These are phyloP conservation scores for Ganaspis brasiliensis DNA, from an alignment of 2,888 invertebrate genomes.

Conservation along the genomic window DNA sequence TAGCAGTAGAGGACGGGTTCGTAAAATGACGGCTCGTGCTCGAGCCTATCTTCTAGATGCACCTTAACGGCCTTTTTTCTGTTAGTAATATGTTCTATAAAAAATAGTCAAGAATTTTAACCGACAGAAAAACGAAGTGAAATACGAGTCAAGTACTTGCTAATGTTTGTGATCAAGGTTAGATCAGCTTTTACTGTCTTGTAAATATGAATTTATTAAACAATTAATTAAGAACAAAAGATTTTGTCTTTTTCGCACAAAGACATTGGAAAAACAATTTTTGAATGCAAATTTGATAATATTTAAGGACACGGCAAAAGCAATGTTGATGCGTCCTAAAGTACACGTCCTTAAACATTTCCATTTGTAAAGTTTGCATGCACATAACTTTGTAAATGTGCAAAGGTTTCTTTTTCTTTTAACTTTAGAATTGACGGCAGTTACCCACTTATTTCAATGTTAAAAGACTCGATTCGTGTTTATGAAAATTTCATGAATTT, in stretches of 20 bases:
- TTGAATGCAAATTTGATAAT: background rate
- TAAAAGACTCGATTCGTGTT: background rate
- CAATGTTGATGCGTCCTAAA: too few relatives aligned
- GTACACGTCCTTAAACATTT: background rate
- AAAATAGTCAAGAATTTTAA: conserved; percentile 20
- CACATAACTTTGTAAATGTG: background rate
- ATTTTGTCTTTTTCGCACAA: background rate
- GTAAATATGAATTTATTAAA: conserved; percentile 15
- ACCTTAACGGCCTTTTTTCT: conserved; percentile 70
- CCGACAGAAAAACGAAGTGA: background rate
- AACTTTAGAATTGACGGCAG: background rate
- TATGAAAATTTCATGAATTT: background rate
- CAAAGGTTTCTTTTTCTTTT: background rate
- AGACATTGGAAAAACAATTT: background rate
- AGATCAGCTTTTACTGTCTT: conserved; percentile 8
- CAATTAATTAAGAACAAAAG: background rate
- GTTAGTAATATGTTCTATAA: conserved; percentile 5
- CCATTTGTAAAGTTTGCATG: background rate
- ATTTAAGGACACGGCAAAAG: background rate
- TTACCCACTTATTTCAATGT: background rate
- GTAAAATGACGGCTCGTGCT: conserved; percentile 91
- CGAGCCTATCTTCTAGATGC: conserved; percentile 84
- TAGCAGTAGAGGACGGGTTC: conserved; percentile 91
- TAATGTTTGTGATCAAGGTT: background rate
- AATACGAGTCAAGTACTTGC: background rate